Base-by-base conservation (phyloP, 2,797 vertebrate genomes). In the Morelia viridis region DNA sequence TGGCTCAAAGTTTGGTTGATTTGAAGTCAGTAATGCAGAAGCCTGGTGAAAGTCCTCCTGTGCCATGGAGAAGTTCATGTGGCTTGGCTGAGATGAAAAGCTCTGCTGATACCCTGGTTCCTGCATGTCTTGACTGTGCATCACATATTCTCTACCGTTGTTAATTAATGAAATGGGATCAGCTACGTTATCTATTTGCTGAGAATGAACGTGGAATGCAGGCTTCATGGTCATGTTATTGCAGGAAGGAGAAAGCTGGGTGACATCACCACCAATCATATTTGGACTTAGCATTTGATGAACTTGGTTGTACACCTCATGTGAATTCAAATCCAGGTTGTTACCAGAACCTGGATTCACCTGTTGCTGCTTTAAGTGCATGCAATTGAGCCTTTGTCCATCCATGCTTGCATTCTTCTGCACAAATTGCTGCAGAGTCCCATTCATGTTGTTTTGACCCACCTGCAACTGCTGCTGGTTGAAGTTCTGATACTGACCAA, bases 401-500 rank as follows among this genome's bases (percentile, higher is more conserved):
- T 96, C 97, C 11, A 96, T 94, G 94, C 97, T 96, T 26, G 91
- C 64, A 0, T 97, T 98, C 26, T 97, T 98, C 94, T 98, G 98
- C 95, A 96, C 94, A 57, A 96, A 95, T 84, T 90, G 97, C 89
- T 98, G 97, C 87, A 98, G 98, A 0, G 96, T 92, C 92, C 95
- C 93, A 4, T 96, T 96, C 94, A 97, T 96, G 17, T 95, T 95
- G 71, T 97, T 97, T 0, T 98, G 98, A 41, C 96, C 97, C 13
- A 95, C 91, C 92, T 97, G 97, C 91, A 96, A 93, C 87, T 97
- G 95, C 92, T 98, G 98, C 26, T 98, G 98, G 94, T 94, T 97
- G 88, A 98, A 98, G 89, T 97, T 97, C 94, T 98, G 98, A 94
- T 98, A 98, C 64, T 98, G 97, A 93, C 97, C 95, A 60, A 99